phyloP scores from a whole-genome alignment of 1,140 invertebrate genomes.

The Coelopa frigida region DNA sequence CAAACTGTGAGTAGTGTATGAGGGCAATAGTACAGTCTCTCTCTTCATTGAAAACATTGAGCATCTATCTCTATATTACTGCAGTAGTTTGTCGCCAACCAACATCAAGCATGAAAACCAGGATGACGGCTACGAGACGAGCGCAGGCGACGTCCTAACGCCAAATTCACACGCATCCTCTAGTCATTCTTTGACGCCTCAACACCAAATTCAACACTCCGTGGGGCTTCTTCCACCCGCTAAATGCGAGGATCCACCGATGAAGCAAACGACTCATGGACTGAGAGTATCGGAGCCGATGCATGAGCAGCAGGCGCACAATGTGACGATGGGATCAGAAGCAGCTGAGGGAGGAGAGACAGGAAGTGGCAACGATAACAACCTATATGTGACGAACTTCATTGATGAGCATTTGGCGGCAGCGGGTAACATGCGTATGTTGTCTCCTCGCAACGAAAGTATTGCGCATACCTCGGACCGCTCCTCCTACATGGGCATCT shows the following conservation, averaged over 20 bases:
- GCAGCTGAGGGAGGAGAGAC: no score
- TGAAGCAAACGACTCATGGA: no score
- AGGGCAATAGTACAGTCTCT: neutral
- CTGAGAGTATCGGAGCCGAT: no score
- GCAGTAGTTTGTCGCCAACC: conserved; percentile 44
- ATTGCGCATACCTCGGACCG: no score
- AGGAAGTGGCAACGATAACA: no score
- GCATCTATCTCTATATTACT: neutral
- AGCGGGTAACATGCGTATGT: no score
- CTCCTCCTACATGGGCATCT: no score
- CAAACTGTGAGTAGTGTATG: conserved; percentile 32
- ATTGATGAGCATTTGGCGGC: no score
- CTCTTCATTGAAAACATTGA: neutral
- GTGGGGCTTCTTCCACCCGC: neutral
- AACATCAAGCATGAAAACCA: conserved; percentile 62
- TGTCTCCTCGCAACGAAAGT: no score
- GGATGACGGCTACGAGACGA: conserved; percentile 81
- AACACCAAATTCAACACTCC: conserved; percentile 15
- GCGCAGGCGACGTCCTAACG: conserved; percentile 65
- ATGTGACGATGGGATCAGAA: no score
- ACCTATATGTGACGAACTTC: no score
- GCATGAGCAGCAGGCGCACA: no score
- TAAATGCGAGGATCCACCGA: conserved; percentile 7
- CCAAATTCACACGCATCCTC: conserved; percentile 53
- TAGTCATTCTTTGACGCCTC: conserved; percentile 48